These are phyloP conservation scores for Alces alces DNA, from an alignment of 2,113 vertebrate species.

Conservation along the genomic window DNA sequence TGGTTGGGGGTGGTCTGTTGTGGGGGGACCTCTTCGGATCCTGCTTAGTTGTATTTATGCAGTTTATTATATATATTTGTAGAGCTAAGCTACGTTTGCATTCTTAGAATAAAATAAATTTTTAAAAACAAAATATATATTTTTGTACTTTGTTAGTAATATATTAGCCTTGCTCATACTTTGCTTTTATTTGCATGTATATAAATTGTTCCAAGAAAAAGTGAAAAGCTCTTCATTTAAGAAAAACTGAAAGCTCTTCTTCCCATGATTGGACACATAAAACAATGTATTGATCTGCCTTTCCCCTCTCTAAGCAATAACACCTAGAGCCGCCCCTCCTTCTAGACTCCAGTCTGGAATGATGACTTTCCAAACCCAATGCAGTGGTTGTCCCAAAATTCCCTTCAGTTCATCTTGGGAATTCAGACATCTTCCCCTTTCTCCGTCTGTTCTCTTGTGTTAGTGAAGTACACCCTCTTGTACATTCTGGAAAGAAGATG, in stretches of 20 bases:
- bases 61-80: neutral
- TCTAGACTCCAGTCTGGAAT: neutral
- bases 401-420: neutral
- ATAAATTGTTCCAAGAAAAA: neutral
- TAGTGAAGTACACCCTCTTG: too few species aligned
- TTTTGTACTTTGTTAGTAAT: neutral
- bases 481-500: too few species aligned
- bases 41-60: neutral
- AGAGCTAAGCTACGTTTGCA: neutral
- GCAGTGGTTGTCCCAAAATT: neutral
- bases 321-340: accelerated
- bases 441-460: too few species aligned
- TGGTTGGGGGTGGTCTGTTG: too few species aligned
- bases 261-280: neutral
- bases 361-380: neutral
- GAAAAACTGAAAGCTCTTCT: neutral
- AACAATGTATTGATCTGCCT: neutral
- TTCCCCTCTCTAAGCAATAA: neutral
- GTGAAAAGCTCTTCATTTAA: neutral
- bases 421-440: too few species aligned
- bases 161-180: neutral
- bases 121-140: neutral
- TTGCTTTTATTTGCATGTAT: neutral
- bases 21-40: too few species aligned
- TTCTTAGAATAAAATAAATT: neutral